Evolutionary conservation across 2,797 vertebrate genomes (phyloP), one percentile per base, ranked within the genome.

Genomic region (Gadopsis marmoratus): DNA sequence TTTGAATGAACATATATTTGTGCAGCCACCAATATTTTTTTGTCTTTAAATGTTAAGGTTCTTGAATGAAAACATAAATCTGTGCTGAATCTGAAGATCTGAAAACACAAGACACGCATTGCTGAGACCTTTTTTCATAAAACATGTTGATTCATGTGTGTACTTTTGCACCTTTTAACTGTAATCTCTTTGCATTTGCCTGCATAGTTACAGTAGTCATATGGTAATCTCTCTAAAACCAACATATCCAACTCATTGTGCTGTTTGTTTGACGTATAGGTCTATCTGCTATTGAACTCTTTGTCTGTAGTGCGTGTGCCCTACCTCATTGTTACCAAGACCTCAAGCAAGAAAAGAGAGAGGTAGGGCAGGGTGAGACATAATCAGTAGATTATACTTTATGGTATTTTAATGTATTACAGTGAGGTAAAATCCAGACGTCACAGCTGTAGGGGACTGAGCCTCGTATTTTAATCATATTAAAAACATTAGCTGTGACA

Each of bases 1-100:
- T 78, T 76, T 66, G 7, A 53, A 71, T 73, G 9, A 65, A 48
- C n/a, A 33, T 37, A 17, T 54, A 21, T 64, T 59, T 39, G 19
- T 39, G 37, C 5, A 67, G 35, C 31, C 48, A 43, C 8, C 11
- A 10, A 6, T 10, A 9, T 4, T 71, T 14, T 71, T 7, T 56
- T 0, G 4, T 7, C 33, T 72, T 54, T 43, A 37, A 11, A 13
- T 39, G 2, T 50, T 62, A 26, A 1, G 62, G 29, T 33, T 63
- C 2, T 55, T 5, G 10, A 9, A 56, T 65, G 10, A 63, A 82
- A 61, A 78, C 21, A 26, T 63, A 2, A 64, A 2, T 60, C 4
- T 21, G 14, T 60, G 48, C 11, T 59, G 21, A 64, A 54, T 55
- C 1, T 59, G 6, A 16, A 63, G 29, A 43, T 59, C 39, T 63